phyloP scores from a whole-genome alignment of 1,140 invertebrate species.

The Diachasma alloeum region DNA sequence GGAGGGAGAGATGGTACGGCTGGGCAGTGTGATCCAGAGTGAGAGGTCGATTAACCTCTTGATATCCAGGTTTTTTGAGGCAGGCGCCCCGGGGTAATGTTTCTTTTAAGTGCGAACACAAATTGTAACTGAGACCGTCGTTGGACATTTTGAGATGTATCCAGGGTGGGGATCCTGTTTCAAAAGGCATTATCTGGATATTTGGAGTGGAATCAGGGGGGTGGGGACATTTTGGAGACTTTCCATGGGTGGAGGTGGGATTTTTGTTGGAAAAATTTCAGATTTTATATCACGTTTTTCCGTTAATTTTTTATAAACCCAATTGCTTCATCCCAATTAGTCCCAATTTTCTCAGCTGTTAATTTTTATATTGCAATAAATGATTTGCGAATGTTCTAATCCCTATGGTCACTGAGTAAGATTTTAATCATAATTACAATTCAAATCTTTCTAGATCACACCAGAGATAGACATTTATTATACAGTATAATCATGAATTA shows the following conservation, averaged over 20 bases:
- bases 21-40: not conserved
- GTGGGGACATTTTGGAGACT: not conserved
- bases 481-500: no score
- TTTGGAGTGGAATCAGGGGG: not conserved
- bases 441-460: no score
- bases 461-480: no score
- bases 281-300: no score
- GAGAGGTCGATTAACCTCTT: not conserved
- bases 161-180: constrained; percentile 55
- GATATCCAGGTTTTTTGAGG: constrained; percentile 29
- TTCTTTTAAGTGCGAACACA: constrained; percentile 66
- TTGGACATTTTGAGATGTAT: constrained; percentile 34
- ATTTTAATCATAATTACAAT: no score
- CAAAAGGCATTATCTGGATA: constrained; percentile 46
- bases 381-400: no score
- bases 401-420: no score
- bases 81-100: constrained; percentile 56
- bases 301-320: no score
- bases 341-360: no score
- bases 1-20: not conserved
- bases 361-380: no score
- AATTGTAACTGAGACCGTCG: constrained; percentile 65
- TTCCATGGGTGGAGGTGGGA: not conserved
- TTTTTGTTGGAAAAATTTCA: no score
- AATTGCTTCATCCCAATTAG: no score